Evolutionary conservation across 2,113 vertebrate genomes (phyloP), one percentile per base, ranked within the genome.

Genomic region (Sander lucioperca): DNA sequence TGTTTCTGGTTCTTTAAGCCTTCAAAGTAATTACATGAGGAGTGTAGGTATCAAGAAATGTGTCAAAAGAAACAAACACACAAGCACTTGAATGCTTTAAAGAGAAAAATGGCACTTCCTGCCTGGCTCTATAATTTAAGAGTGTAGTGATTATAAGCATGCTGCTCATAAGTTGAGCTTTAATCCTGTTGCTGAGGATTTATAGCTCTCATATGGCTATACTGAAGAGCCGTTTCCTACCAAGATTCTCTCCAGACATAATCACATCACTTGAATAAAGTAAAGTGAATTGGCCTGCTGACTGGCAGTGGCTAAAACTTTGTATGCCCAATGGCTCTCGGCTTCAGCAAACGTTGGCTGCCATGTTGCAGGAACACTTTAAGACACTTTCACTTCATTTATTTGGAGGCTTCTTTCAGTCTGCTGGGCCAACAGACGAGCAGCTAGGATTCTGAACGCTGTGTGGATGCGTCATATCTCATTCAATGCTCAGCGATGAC

Each of bases 211-310:
- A 68, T 68, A 85, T 85, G 70, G 84, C 75, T 67, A 51, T 76
- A 82, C 59, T 81, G 70, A 88, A 69, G 75, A 88, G 84, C 73
- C 3, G 39, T 78, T 79, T 83, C 76, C 67, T 33, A 80, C 74
- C 82, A 84, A 85, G 84, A 86, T 82, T 73, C 82, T 79, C 91
- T 94, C 63, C 81, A 90, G 85, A 87, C 71, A 70, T 92, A 90
- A 89, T 89, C 82, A 80, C 80, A 74, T 88, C 83, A 87, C 83
- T 89, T 65, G 45, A 84, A 39, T 83, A 58, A 88, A 84, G 82
- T 62, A 69, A 53, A 79, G 82, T 88, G 80, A 85, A 88, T 84
- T 83, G 71, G 86, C 82, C 80, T 82, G 59, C 82, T 88, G 86
- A 86, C 79, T 86, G 83, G 65, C 83, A 69, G 70, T 54, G 59